A percentile compares a stretch with the other conserved stretches of the same genome.
phyloP scores from a whole-genome alignment of 2,113 vertebrate species.

The Bufo gargarizans region DNA sequence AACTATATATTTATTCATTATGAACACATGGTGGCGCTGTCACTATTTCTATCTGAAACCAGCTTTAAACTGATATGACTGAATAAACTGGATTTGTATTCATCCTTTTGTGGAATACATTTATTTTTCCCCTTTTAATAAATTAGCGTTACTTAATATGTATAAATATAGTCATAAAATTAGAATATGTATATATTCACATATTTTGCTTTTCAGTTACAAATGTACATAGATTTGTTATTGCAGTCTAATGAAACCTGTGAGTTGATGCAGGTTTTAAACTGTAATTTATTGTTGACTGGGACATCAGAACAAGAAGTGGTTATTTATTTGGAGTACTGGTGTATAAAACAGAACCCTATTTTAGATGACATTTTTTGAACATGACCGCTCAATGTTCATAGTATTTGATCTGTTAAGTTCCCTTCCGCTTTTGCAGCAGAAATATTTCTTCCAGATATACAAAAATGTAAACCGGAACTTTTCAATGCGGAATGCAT shows the following conservation, averaged over 20 bases:
- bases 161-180: constrained; percentile 41
- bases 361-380: constrained; percentile 27
- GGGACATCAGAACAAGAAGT: constrained; percentile 20
- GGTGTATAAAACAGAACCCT: constrained; percentile 39
- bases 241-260: neutral
- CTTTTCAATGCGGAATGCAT: constrained; percentile 94
- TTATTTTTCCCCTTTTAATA: constrained; percentile 12
- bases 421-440: constrained; percentile 73
- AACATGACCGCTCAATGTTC: constrained; percentile 56
- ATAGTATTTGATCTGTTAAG: constrained; percentile 22
- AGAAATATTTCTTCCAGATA: constrained; percentile 91
- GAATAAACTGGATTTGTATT: neutral
- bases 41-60: neutral
- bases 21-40: constrained; percentile 31
- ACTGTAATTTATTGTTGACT: constrained; percentile 38
- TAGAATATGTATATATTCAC: constrained; percentile 27
- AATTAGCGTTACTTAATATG: constrained; percentile 9
- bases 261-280: neutral
- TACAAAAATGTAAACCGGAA: constrained; percentile 88
- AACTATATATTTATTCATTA: neutral
- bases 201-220: constrained; percentile 3
- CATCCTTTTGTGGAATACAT: constrained; percentile 17
- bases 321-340: constrained; percentile 47
- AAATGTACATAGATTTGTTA: neutral
- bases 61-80: neutral